Conservation (phyloP, 2,113 vertebrate genomes). For the Phyllostomus hastatus region DNA sequence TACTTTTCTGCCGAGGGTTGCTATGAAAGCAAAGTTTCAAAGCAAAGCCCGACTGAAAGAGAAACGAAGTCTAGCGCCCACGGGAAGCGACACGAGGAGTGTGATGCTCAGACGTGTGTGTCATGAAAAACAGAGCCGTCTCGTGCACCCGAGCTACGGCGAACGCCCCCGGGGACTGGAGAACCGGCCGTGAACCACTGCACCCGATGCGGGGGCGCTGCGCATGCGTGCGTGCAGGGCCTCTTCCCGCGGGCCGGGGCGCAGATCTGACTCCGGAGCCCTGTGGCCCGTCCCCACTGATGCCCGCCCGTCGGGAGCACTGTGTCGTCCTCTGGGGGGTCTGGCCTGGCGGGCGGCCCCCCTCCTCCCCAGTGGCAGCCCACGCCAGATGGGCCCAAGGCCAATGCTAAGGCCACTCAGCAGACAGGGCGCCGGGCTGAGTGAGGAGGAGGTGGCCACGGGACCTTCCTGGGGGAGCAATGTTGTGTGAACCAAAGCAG, state of each 20-base stretch:
- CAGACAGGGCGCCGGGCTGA: neutral
- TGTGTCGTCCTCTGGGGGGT: slow-evolving; percentile 59
- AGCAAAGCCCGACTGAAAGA: slow-evolving; percentile 83
- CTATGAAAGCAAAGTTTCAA: slow-evolving; percentile 81
- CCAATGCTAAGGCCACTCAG: slow-evolving; percentile 69
- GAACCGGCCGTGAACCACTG: slow-evolving; percentile 71
- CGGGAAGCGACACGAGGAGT: slow-evolving; percentile 84
- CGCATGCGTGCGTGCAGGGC: slow-evolving; percentile 69
- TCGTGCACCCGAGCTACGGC: slow-evolving; percentile 68
- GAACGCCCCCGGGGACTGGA: slow-evolving; percentile 71
- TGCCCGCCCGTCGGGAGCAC: slow-evolving; percentile 68
- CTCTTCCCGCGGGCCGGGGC: slow-evolving; percentile 73
- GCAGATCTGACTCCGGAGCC: slow-evolving; percentile 82
- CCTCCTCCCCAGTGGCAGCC: slow-evolving; percentile 67
- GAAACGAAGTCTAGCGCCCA: slow-evolving; percentile 80
- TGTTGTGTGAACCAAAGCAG: slow-evolving; percentile 77
- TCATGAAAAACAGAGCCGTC: slow-evolving; percentile 75
- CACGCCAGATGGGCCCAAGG: slow-evolving; percentile 66
- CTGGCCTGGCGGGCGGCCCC: slow-evolving; percentile 51
- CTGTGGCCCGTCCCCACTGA: slow-evolving; percentile 91
- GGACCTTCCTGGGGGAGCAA: slow-evolving; percentile 70
- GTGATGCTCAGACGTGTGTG: slow-evolving; percentile 88
- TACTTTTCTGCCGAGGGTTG: slow-evolving; percentile 86
- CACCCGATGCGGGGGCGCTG: slow-evolving; percentile 75
- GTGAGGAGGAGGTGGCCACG: slow-evolving; percentile 64